Base-by-base conservation (phyloP, 2,113 vertebrate species). In the Cyanistes caeruleus region DNA sequence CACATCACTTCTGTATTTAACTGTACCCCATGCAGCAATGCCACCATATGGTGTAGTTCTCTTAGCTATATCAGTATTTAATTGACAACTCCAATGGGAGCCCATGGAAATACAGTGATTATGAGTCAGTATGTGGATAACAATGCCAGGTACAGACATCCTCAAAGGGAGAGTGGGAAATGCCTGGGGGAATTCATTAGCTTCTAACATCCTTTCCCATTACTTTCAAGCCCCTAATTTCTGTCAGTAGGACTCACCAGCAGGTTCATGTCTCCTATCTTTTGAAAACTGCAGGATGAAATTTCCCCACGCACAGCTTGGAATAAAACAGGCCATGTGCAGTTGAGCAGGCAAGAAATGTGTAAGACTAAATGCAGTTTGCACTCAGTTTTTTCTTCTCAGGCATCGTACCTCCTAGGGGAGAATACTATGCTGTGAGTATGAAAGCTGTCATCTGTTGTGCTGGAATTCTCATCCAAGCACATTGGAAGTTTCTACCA, bases 31-130 rank as follows among this genome's bases (percentile, higher is more conserved):
- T 30, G 22, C 89, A 95, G 86, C 95, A 96, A 97, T 95, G 95
- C 89, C 95, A 95, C 93, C 96, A 96, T 96, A 97, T 97, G 96
- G 91, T 93, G 52, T 64, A 74, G 72, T 78, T 72, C 31, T 96
- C 52, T 70, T 72, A 67, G 64, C 73, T 90, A 52, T 77, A 90
- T 89, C 76, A 49, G 83, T 74, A 75, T 85, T 87, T 93, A 96
- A 89, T 91, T 92, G 91, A 92, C 86, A 96, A 74, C 76, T 90
- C 31, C 63, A 59, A 63, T 35, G 75, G 72, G 39, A 90, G 18
- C 55, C 62, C 55, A 51, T 77, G 64, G 80, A 95, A 93, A 86
- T 64, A 31, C 48, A 80, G 51, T 0, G 3, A 90, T 89, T 72
- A 21, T 95, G 91, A 95, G 69, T 92, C 93, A 95, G 51, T 89